These are phyloP conservation scores for Cyclura pinguis DNA, from an alignment of 2,797 vertebrate genomes.

Conservation along the genomic window DNA sequence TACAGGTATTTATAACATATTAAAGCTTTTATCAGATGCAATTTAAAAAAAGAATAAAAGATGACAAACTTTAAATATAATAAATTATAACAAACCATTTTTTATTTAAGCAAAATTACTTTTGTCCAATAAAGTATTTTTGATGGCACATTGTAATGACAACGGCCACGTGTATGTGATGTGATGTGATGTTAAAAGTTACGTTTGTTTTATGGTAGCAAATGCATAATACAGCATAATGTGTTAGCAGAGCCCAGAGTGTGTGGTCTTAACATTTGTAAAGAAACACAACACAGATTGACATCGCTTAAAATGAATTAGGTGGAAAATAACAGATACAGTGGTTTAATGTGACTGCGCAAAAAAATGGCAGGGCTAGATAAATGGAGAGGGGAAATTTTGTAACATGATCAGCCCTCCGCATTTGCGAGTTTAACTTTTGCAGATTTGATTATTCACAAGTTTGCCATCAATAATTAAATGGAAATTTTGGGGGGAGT, in stretches of 20 bases:
- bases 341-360: conserved; percentile 21
- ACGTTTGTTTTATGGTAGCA: conserved; percentile 75
- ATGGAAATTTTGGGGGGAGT: too few species aligned
- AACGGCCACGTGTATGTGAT: conserved; percentile 77
- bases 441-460: too few species aligned
- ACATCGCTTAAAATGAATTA: conserved; percentile 42
- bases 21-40: conserved; percentile 79
- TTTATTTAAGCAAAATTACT: conserved; percentile 77
- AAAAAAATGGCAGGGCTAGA: neutral
- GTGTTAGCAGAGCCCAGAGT: conserved; percentile 78
- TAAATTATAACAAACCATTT: conserved; percentile 80
- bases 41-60: conserved; percentile 83
- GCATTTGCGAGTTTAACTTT: too few species aligned
- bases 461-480: too few species aligned
- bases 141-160: conserved; percentile 79
- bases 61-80: conserved; percentile 80
- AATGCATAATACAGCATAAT: conserved; percentile 72
- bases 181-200: conserved; percentile 77
- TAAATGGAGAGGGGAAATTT: neutral
- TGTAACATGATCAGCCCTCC: too few species aligned
- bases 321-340: conserved; percentile 34
- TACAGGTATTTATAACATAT: conserved; percentile 84
- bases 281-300: conserved; percentile 53
- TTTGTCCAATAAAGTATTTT: conserved; percentile 85
- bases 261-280: conserved; percentile 79